phyloP scores from a whole-genome alignment of 2,797 vertebrate species.

The Anableps anableps region DNA sequence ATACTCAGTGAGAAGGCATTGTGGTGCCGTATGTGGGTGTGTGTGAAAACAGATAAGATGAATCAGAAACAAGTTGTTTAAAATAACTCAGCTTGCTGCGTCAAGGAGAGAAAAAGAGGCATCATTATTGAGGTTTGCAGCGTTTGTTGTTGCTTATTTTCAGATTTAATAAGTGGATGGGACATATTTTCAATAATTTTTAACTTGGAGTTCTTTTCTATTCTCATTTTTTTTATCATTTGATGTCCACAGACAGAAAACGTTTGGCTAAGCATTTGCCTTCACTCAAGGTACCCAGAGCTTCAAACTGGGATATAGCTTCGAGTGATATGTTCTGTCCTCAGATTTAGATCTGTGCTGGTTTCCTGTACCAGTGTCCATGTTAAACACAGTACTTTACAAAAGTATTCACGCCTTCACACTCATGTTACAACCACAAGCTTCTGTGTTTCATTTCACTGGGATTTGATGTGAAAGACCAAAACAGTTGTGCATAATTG shows the following conservation, averaged over 20 bases:
- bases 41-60: slow-evolving; percentile 2
- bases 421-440: neutral
- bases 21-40: neutral
- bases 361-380: neutral
- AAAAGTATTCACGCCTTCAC: neutral
- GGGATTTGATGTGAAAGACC: neutral
- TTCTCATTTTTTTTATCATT: neutral
- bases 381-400: neutral
- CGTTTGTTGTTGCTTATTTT: neutral
- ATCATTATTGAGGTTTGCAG: neutral
- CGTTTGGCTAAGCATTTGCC: neutral
- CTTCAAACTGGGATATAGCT: neutral
- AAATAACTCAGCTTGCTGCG: neutral
- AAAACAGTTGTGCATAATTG: neutral
- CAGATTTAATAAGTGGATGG: neutral
- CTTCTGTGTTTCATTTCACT: neutral
- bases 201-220: neutral
- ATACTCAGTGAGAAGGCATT: neutral
- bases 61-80: slow-evolving; percentile 4
- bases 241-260: neutral
- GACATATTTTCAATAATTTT: neutral
- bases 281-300: neutral
- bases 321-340: neutral
- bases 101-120: neutral
- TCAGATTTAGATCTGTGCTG: neutral